Conservation (phyloP, 2,113 vertebrate species). For the Thomomys bottae region DNA sequence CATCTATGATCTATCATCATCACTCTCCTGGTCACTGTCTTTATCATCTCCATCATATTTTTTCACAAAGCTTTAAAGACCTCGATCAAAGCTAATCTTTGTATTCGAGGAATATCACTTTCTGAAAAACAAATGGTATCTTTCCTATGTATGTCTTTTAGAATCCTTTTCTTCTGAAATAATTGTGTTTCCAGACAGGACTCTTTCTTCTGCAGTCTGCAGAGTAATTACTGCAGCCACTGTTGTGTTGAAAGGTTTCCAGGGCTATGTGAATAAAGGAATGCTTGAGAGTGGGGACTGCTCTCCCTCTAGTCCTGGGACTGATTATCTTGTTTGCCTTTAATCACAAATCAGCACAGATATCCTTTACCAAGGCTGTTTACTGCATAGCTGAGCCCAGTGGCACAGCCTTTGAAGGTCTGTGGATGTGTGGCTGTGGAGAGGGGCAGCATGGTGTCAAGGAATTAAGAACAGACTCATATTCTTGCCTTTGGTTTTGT, state of each 20-base stretch:
- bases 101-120: conserved; percentile 51
- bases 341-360: conserved; percentile 55
- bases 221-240: conserved; percentile 9
- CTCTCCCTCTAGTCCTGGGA: conserved; percentile 1
- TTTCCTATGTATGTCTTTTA: conserved; percentile 41
- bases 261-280: conserved; percentile 18
- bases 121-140: conserved; percentile 35
- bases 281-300: neutral
- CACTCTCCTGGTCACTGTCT: conserved; percentile 47
- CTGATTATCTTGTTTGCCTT: conserved; percentile 65
- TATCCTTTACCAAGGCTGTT: conserved; percentile 21
- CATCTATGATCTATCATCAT: neutral
- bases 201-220: conserved; percentile 34
- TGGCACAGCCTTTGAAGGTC: conserved; percentile 47
- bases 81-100: conserved; percentile 61
- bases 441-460: neutral
- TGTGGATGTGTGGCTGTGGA: neutral
- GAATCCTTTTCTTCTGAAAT: conserved; percentile 64
- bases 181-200: conserved; percentile 61
- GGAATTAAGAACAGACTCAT: neutral
- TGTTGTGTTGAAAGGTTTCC: conserved; percentile 42
- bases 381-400: conserved; percentile 33
- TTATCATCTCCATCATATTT: conserved; percentile 63
- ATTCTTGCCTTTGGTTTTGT: neutral
- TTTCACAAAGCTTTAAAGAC: conserved; percentile 69